Base-by-base conservation (phyloP, 92 coral and sea anemone species). In the Micromussa lordhowensis region DNA sequence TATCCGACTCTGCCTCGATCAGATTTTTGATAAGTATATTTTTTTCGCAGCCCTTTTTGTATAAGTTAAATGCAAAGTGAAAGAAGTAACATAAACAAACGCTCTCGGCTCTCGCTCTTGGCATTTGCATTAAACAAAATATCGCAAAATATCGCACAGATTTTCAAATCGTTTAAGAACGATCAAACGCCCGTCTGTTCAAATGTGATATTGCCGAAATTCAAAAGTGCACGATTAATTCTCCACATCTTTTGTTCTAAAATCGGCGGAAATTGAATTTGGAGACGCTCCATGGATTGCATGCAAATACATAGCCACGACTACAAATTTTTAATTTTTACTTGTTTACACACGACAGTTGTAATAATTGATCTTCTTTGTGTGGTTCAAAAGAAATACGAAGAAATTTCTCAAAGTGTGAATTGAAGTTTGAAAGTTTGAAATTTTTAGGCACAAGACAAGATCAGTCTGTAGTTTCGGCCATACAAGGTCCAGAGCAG, bases 51-150 rank as follows among this genome's bases (percentile, higher is more conserved):
- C 1, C n/a, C 69, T 63, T 63, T 63, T 63, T 63, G 29, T 19
- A 66, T 8, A 26, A 66, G 32, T 7, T 34, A 28, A 61, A 9
- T 61, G 24, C 14, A 61, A 66, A 26, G 71, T 26, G n/a, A 66
- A 26, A 24, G 32, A 28, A 9, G 31, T 9, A 66, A 66, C 26
- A 66, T 66, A 66, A 64, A 64, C 2, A 24, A 28, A 66, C 32
- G 7, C 71, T 28, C 71, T 5, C 32, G 32, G 71, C 5, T 28
- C 8, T 28, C 9, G 16, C 71, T n/a, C n/a, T n/a, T n/a, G n/a
- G n/a, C 34, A 28, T 28, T 66, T 66, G 71, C 26, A 66, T 66
- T 66, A 66, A 61, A 66, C 71, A 66, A 66, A 66, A 66, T 66
- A 26, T 66, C 18, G 26, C 28, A 66, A n/a, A n/a, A n/a, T n/a